Percentiles rank a stretch among this genome's conserved stretches.
Evolutionary conservation across 92 coral and sea anemone species (phyloP).

Genomic region (Parazoanthus swiftii): DNA sequence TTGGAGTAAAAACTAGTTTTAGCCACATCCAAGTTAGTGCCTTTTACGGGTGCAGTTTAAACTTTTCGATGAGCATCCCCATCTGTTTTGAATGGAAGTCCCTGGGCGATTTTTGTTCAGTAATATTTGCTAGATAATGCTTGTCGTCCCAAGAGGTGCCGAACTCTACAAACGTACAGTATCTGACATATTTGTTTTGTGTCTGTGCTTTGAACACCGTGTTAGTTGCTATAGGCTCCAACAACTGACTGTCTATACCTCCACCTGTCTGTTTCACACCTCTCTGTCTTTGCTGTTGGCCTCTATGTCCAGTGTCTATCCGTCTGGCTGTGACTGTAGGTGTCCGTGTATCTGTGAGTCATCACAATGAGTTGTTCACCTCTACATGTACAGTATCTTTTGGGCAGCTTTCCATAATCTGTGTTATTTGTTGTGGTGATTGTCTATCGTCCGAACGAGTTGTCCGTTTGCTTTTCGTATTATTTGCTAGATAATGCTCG

Average conservation of each 20-base stretch:
- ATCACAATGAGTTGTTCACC: too few species aligned
- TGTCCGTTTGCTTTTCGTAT: background rate
- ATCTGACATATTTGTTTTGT: background rate
- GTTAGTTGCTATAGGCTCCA: too few species aligned
- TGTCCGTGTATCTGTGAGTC: too few species aligned
- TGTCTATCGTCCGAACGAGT: too few species aligned
- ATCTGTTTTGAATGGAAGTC: background rate
- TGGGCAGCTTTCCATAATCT: too few species aligned
- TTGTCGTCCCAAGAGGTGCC: background rate
- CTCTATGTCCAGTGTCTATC: background rate
- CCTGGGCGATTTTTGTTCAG: background rate
- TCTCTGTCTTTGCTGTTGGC: background rate
- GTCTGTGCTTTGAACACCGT: background rate
- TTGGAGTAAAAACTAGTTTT: too few species aligned
- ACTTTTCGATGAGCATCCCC: background rate
- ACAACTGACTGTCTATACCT: too few species aligned
- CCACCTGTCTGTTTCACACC: too few species aligned
- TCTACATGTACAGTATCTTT: too few species aligned
- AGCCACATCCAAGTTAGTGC: too few species aligned
- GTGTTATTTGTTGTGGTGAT: too few species aligned
- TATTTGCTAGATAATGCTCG: slow-evolving; percentile 11
- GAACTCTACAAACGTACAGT: background rate
- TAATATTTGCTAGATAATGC: slow-evolving; percentile 4
- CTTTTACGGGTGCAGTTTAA: too few species aligned
- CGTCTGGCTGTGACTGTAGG: background rate